phyloP scores from a whole-genome alignment of 2,113 vertebrate species.

The Butorides virescens region DNA sequence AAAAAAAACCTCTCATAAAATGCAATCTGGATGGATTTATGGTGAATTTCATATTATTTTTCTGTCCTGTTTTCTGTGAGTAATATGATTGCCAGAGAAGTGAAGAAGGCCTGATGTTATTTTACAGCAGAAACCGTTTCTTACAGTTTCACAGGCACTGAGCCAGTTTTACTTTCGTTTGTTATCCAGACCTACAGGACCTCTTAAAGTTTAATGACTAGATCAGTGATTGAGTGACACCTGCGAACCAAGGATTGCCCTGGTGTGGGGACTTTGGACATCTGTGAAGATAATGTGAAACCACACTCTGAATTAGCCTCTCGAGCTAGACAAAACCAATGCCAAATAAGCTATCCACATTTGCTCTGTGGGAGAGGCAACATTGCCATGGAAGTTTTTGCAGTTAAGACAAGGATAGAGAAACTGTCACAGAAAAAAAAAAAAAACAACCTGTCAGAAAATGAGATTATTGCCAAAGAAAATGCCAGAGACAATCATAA shows the following conservation, averaged over 20 bases:
- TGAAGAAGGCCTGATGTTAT: neutral
- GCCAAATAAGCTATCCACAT: neutral
- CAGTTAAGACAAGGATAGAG: neutral
- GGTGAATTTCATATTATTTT: neutral
- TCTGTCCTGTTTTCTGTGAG: neutral
- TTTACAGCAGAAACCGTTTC: neutral
- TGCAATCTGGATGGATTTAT: neutral
- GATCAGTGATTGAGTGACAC: neutral
- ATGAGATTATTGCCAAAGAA: neutral
- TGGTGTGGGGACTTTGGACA: neutral
- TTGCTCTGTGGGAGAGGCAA: neutral
- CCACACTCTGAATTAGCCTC: neutral
- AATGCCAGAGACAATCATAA: neutral
- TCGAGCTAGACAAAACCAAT: neutral
- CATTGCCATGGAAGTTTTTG: neutral
- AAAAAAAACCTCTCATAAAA: neutral
- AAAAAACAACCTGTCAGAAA: neutral
- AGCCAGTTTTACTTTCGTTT: neutral
- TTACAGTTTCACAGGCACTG: neutral
- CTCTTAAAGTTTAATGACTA: neutral
- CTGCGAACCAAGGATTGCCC: fast-evolving
- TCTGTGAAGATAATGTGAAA: neutral
- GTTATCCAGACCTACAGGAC: neutral
- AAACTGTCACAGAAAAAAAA: neutral
- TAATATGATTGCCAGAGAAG: neutral